A percentile compares a stretch with the other conserved stretches of the same genome.
Evolutionary conservation across 2,888 invertebrate species (phyloP).

Genomic region (Patella ulyssiponensis): DNA sequence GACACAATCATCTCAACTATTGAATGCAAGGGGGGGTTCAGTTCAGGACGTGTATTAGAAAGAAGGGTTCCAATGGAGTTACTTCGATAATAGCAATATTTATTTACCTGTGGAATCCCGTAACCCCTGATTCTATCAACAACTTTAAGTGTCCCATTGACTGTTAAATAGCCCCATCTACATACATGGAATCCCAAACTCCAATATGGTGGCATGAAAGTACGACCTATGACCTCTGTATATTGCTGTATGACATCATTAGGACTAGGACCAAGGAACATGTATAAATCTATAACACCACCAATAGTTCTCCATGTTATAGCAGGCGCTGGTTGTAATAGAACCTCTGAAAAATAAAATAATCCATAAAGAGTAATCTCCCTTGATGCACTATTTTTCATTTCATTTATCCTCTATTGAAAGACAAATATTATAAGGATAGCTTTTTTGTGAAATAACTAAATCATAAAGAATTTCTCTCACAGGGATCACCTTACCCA

Average conservation of each 20-base stretch:
- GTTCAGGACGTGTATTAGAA: too few relatives aligned
- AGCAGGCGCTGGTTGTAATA: conserved; percentile 79
- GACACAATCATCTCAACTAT: too few relatives aligned
- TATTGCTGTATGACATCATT: conserved; percentile 71
- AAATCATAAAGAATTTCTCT: too few relatives aligned
- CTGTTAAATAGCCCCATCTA: conserved; percentile 74
- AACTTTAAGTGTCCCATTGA: conserved; percentile 47
- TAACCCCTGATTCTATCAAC: conserved; percentile 47
- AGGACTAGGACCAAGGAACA: conserved; percentile 84
- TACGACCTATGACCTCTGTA: conserved; percentile 55
- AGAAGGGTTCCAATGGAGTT: too few relatives aligned
- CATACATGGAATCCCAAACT: conserved; percentile 88
- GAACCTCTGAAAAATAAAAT: conserved; percentile 44
- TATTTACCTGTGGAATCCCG: conserved; percentile 54
- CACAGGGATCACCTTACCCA: conserved; percentile 43
- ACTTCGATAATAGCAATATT: too few relatives aligned
- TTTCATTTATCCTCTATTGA: too few relatives aligned
- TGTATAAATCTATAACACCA: conserved; percentile 83
- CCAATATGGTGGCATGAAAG: conserved; percentile 77
- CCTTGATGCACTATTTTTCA: too few relatives aligned
- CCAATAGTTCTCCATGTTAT: conserved; percentile 86
- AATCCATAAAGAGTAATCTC: too few relatives aligned
- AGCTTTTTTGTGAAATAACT: too few relatives aligned
- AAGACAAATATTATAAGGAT: too few relatives aligned
- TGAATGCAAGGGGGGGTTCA: too few relatives aligned